phyloP scores from a whole-genome alignment of 2,113 vertebrate species.

The Albula glossodonta region DNA sequence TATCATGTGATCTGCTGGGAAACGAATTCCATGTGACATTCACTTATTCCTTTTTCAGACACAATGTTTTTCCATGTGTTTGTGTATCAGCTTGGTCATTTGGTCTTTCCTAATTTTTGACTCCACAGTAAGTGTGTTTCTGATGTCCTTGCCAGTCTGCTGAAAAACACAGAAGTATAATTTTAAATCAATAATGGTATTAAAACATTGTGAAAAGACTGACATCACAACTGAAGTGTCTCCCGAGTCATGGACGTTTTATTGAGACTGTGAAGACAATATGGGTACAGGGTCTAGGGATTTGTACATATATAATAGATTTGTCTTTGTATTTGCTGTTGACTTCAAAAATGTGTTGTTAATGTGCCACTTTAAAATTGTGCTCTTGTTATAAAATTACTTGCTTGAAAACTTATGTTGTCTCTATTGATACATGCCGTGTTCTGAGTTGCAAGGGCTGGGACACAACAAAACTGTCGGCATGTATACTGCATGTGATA shows the following conservation, averaged over 20 bases:
- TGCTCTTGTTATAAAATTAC: constrained; percentile 15
- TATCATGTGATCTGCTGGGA: neutral
- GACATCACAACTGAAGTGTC: neutral
- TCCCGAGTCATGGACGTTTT: neutral
- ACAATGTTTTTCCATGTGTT: neutral
- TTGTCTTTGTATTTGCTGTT: neutral
- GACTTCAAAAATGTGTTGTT: constrained; percentile 6
- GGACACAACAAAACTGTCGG: too few relatives aligned
- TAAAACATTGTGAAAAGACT: neutral
- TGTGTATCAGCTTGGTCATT: constrained; percentile 12
- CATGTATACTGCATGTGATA: neutral
- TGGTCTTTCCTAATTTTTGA: constrained; percentile 13
- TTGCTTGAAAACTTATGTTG: neutral
- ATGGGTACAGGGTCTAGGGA: neutral
- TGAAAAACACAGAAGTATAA: neutral
- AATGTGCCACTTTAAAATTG: neutral
- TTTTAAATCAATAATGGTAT: neutral
- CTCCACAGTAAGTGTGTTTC: neutral
- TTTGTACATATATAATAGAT: neutral
- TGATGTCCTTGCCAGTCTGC: neutral
- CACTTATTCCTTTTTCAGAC: constrained; percentile 3
- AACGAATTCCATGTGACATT: neutral
- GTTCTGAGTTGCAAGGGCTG: neutral
- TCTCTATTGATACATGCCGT: neutral
- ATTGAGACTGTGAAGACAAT: constrained; percentile 7